Evolutionary conservation across 2,797 vertebrate species (phyloP).

Genomic region (Eurystomus glaucurus): DNA sequence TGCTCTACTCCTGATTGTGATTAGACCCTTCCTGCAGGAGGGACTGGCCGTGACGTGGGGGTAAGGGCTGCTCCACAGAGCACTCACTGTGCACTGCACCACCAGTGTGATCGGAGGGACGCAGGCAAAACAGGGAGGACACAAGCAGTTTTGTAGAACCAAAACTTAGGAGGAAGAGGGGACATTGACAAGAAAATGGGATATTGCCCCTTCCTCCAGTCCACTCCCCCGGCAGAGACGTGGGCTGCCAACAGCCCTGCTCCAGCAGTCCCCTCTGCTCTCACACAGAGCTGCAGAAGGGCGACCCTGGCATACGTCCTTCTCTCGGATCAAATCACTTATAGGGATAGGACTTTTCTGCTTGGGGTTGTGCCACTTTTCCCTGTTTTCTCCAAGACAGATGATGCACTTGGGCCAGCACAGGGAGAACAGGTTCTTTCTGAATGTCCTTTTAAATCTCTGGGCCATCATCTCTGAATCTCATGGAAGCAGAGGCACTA

Average conservation of each 20-base stretch:
- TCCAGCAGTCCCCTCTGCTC: not conserved
- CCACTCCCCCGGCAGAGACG: not conserved
- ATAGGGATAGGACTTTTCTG: not conserved
- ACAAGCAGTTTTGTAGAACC: not conserved
- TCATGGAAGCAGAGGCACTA: not conserved
- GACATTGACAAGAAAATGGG: not conserved
- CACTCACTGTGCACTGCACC: accelerated
- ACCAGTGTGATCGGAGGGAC: not conserved
- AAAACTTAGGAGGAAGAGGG: not conserved
- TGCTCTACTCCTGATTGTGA: not conserved
- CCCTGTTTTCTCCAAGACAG: not conserved
- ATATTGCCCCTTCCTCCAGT: not conserved
- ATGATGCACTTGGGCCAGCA: not conserved
- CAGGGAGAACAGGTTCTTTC: not conserved
- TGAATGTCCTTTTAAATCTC: not conserved
- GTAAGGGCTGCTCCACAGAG: not conserved
- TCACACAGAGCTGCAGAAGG: not conserved
- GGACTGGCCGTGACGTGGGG: not conserved
- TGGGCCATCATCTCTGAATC: not conserved
- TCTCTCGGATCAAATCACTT: not conserved
- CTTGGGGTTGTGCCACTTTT: not conserved
- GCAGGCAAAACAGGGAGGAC: not conserved
- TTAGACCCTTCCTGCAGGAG: not conserved
- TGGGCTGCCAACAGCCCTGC: not conserved
- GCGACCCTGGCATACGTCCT: not conserved